Conservation (phyloP, 2,888 invertebrate species). For the Drymonia ruficornis region DNA sequence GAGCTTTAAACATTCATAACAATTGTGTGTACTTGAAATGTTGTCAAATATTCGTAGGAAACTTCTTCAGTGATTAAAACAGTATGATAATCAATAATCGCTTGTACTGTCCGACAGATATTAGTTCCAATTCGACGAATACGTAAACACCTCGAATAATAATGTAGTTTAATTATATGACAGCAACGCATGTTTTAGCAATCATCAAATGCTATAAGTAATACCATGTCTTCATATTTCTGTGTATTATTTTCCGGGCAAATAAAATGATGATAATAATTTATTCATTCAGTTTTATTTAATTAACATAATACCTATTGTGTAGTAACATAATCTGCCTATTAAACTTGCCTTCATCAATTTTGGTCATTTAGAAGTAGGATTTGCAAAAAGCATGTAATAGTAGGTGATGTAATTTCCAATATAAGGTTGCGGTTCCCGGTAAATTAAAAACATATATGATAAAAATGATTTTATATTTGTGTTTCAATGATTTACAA, state of each 20-base stretch:
- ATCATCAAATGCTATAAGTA: constrained; percentile 7
- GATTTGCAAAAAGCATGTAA: neutral
- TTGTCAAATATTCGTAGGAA: constrained; percentile 8
- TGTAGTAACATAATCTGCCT: too few relatives aligned
- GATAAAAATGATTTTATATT: constrained; percentile 69
- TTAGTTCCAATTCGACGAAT: neutral
- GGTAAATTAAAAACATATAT: constrained; percentile 35
- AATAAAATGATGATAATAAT: constrained; percentile 33
- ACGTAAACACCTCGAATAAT: neutral
- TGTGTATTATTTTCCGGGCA: constrained; percentile 36
- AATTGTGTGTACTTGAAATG: constrained; percentile 11
- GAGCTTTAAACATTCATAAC: constrained; percentile 14
- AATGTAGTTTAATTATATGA: constrained; percentile 4
- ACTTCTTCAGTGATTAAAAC: constrained; percentile 6
- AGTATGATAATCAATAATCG: too few relatives aligned
- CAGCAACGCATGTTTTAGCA: constrained; percentile 17
- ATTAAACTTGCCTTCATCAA: too few relatives aligned
- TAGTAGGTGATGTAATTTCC: neutral
- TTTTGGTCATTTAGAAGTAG: neutral
- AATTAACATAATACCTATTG: neutral
- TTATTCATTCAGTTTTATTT: neutral
- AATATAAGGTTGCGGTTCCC: neutral
- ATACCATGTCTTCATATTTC: constrained; percentile 16
- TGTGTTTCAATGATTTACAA: constrained; percentile 69
- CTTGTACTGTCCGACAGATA: constrained; percentile 6